Evolutionary conservation across 2,888 invertebrate species (phyloP), one percentile per base, ranked within the genome.

Genomic region (Desoria tigrina): DNA sequence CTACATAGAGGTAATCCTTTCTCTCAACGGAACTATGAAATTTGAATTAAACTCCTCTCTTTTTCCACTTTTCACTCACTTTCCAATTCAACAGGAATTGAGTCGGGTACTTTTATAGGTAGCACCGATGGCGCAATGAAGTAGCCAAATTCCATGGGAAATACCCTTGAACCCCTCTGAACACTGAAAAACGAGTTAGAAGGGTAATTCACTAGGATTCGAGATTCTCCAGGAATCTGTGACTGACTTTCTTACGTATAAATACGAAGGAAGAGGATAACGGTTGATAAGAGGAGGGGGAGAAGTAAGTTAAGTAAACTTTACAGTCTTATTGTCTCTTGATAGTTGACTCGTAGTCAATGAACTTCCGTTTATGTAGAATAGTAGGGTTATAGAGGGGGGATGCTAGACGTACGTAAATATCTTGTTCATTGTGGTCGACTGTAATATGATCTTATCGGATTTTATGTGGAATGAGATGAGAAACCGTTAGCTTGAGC

Each of bases 21-120:
- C 61, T 66, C 66, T 66, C 62, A 61, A 42, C 65, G 68, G 69
- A 72, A 72, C 67, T 68, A 69, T 72, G 72, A 72, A 72, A 68
- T 72, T 72, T 69, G 72, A 68, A 72, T 72, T 72, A 69, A 32
- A 32, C 6, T 32, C 32, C 42, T 54, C 42, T 54, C 39, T 49
- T 37, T 49, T 61, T 32, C 49, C 37, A 37, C 60, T 49, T 37
- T 57, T 61, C 27, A 27, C 45, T 61, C 50, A 57, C 61, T 28
- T 42, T 57, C 55, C 54, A 32, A 24, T 49, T 62, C 56, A 32
- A 32, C 32, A 32, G 11, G 32, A 32, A 32, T 55, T 39, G 49
- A 49, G 61, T 59, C 45, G 49, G 28, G 21, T 27, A 51, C 21
- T 61, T 28, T 56, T 16, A 24, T 18, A 50, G n/a, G 27, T 32